These are phyloP conservation scores for Pelodiscus sinensis DNA, from an alignment of 2,113 vertebrate species.

Conservation along the genomic window DNA sequence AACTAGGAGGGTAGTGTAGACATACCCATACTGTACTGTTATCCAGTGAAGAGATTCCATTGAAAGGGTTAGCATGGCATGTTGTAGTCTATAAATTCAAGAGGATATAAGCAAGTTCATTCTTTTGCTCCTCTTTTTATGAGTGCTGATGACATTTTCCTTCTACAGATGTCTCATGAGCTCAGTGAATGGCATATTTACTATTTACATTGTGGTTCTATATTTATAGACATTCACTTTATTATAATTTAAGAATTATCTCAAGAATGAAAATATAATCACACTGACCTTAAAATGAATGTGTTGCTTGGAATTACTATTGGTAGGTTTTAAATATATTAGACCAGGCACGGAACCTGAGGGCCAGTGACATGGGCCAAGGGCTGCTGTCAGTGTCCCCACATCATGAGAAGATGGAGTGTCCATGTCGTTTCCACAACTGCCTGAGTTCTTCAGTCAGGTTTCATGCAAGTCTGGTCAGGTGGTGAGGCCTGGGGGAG, in stretches of 20 bases:
- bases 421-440: too few species aligned
- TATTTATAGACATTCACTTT: constrained; percentile 33
- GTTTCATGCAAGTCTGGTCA: too few species aligned
- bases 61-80: background rate
- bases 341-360: too few species aligned
- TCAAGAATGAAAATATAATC: background rate
- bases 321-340: background rate
- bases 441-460: too few species aligned
- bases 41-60: background rate
- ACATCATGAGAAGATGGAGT: too few species aligned
- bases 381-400: too few species aligned
- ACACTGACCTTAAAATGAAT: background rate
- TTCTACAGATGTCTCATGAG: constrained; percentile 39
- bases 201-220: constrained; percentile 34
- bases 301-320: background rate
- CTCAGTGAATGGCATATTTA: background rate
- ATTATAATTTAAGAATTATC: constrained; percentile 35
- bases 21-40: background rate
- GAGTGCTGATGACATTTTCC: constrained; percentile 26
- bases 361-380: too few species aligned
- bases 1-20: too few species aligned
- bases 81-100: constrained; percentile 1
- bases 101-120: constrained; percentile 5
- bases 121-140: background rate
- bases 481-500: too few species aligned